phyloP scores from a whole-genome alignment of 2,888 invertebrate species.

The Drosophila nr. fundita region DNA sequence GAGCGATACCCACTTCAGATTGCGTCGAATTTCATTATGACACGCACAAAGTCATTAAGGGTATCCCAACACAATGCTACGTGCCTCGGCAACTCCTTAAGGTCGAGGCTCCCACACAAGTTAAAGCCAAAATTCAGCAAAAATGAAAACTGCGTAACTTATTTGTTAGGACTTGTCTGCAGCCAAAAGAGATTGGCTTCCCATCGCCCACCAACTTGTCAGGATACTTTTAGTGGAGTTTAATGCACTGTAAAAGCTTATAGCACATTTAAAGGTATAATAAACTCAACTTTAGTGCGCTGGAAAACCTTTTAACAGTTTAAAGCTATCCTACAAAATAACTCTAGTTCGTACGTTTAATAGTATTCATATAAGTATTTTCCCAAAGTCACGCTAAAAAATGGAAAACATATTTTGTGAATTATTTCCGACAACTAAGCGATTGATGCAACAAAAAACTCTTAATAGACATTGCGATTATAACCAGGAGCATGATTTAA shows the following conservation, averaged over 20 bases:
- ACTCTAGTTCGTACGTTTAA: not conserved
- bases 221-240: not conserved
- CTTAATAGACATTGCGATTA: not conserved
- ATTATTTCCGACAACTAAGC: not conserved
- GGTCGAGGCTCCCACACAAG: not conserved
- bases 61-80: slow-evolving; percentile 27
- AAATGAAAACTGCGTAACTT: slow-evolving; percentile 9
- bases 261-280: not conserved
- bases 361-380: not conserved
- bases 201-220: not conserved
- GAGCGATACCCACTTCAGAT: not conserved
- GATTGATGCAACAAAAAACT: not conserved
- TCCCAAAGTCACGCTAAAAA: not conserved
- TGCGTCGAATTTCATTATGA: slow-evolving; percentile 1
- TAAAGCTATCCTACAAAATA: not conserved
- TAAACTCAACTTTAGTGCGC: not conserved
- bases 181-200: not conserved
- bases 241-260: not conserved
- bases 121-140: slow-evolving; percentile 25
- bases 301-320: not conserved
- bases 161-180: not conserved
- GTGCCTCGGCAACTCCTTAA: slow-evolving; percentile 26
- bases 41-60: slow-evolving; percentile 39
- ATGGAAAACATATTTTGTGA: not conserved
- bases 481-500: not conserved